Evolutionary conservation across 2,888 invertebrate species (phyloP), one percentile per base, ranked within the genome.

Genomic region (Erebia epiphron): DNA sequence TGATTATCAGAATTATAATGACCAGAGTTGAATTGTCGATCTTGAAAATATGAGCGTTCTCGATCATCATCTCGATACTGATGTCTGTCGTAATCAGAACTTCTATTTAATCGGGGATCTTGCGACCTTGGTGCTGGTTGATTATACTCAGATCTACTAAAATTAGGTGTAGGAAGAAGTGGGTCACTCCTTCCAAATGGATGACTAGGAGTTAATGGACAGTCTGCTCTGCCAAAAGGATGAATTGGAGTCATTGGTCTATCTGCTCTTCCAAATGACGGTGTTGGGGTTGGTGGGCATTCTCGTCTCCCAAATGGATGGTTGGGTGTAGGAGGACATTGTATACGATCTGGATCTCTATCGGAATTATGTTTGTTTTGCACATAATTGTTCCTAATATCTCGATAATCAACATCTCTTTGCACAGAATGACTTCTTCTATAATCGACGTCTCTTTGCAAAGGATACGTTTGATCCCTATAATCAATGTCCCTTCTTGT

Each of bases 61-160:
- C 78, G 82, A 57, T 86, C 86, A 67, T 85, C 82, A 18, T 80
- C 77, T 7, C 78, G 69, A 16, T 63, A 70, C 4, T 68, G 77
- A 70, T 75, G 73, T 18, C 75, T 76, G 43, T 88, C 86, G 70
- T 80, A 81, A 3, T 90, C 88, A 35, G 79, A 73, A 73, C 75
- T 82, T 82, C 89, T 85, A 72, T 86, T 83, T 16, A 87, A 75
- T 76, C 90, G 87, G 9, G 88, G 89, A 80, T 90, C 90, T 75
- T 88, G 72, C 14, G 70, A 71, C 54, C 74, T 74, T 26, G 67
- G 64, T 73, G 75, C 9, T 14, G 13, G 71, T 67, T 71, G 75
- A 70, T 67, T 81, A 76, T 73, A 74, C 72, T 81, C 83, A 9
- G 76, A 64, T 64, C 79, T 73, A 26, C 78, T 79, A 75, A 79